Evolutionary conservation across 1,140 invertebrate species (phyloP).

Genomic region (Dysdera silvatica): DNA sequence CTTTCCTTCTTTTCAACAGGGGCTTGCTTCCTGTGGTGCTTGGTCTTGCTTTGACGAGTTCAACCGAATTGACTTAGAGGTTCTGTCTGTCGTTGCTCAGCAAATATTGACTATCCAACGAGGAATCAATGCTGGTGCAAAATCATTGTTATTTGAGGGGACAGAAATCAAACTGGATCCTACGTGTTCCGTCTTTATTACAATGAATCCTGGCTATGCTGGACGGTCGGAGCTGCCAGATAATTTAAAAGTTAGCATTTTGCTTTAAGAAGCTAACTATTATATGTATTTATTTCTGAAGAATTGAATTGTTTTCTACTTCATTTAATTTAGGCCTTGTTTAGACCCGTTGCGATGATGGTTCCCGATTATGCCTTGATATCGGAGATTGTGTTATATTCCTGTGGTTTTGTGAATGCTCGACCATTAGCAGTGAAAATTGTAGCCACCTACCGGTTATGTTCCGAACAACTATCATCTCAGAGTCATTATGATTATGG

Average conservation of each 20-base stretch:
- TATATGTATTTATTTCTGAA: too few species aligned
- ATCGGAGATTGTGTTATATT: conserved; percentile 87
- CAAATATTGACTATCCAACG: conserved; percentile 68
- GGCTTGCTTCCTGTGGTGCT: conserved; percentile 85
- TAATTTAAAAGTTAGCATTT: conserved; percentile 70
- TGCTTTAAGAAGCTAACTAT: too few species aligned
- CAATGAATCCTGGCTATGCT: conserved; percentile 93
- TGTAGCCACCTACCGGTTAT: conserved; percentile 83
- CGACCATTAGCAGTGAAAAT: conserved; percentile 84
- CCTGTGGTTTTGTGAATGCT: conserved; percentile 84
- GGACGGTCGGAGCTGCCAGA: conserved; percentile 83
- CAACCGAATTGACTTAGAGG: conserved; percentile 57
- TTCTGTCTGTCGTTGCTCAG: conserved; percentile 85
- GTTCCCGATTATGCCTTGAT: conserved; percentile 92
- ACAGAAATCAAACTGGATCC: conserved; percentile 76
- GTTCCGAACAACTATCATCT: conserved; percentile 88
- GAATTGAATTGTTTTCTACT: too few species aligned
- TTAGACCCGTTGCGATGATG: conserved; percentile 96
- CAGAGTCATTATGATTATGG: conserved; percentile 96
- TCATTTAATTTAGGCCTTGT: conserved; percentile 68
- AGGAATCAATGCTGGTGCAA: conserved; percentile 65
- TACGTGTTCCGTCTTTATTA: conserved; percentile 90
- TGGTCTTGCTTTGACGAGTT: conserved; percentile 98
- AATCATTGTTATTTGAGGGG: conserved; percentile 77
- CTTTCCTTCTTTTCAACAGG: conserved; percentile 47